These are phyloP conservation scores for Syrrhaptes paradoxus DNA, from an alignment of 2,113 vertebrate species.

Conservation along the genomic window DNA sequence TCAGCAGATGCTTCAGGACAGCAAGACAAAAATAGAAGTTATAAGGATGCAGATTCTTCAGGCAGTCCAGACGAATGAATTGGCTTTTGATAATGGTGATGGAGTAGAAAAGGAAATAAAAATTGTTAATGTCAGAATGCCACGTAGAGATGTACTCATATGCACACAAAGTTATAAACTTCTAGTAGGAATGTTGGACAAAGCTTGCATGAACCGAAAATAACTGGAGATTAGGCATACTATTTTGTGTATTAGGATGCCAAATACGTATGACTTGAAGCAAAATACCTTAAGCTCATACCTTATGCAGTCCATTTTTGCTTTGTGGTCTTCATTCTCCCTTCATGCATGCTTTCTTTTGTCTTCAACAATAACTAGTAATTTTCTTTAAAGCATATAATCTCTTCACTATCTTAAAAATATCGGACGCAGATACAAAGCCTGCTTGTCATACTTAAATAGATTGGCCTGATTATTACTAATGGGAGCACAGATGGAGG, in stretches of 20 bases:
- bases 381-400: not conserved
- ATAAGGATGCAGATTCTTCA: constrained; percentile 99
- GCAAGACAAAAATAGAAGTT: constrained; percentile 98
- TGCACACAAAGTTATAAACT: not conserved
- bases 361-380: not conserved
- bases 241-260: not conserved
- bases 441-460: not conserved
- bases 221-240: not conserved
- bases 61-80: constrained; percentile 92
- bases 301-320: not conserved
- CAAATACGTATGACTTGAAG: not conserved
- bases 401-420: not conserved
- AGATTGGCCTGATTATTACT: not conserved
- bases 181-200: not conserved
- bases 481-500: not conserved
- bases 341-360: not conserved
- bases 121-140: constrained; percentile 1
- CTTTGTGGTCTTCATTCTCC: not conserved
- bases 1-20: constrained; percentile 98
- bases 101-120: constrained; percentile 74
- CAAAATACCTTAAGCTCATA: not conserved
- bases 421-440: not conserved
- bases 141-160: not conserved
- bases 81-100: constrained; percentile 94
- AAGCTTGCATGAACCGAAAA: not conserved